Percentiles rank a stretch among this genome's conserved stretches.
Evolutionary conservation across 1,140 invertebrate genomes (phyloP).

Genomic region (Vollenhovia emeryi): DNA sequence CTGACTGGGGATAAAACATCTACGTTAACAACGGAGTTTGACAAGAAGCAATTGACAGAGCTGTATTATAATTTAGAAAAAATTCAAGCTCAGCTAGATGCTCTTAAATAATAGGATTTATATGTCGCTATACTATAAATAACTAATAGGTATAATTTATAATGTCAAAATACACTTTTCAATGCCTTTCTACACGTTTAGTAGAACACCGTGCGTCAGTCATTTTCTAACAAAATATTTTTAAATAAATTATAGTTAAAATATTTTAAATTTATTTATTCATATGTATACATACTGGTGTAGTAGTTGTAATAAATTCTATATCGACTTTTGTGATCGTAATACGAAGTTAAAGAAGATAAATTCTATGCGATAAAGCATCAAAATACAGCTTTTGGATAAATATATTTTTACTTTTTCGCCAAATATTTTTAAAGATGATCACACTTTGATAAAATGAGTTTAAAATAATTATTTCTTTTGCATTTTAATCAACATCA

Average conservation of each 20-base stretch:
- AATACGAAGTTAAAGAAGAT: not conserved
- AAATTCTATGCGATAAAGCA: not conserved
- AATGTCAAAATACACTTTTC: slow-evolving; percentile 53
- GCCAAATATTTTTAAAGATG: not conserved
- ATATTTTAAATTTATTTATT: slow-evolving; percentile 33
- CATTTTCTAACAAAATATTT: not conserved
- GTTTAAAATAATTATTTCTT: not conserved
- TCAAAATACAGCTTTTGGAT: not conserved
- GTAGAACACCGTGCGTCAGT: not conserved
- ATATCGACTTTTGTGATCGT: not conserved
- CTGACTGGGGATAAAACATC: slow-evolving; percentile 68
- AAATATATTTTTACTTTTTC: not conserved
- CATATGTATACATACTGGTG: not conserved
- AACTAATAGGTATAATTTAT: slow-evolving; percentile 1
- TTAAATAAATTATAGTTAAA: not conserved
- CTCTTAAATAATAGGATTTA: slow-evolving; percentile 75
- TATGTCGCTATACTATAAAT: not conserved
- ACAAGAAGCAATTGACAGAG: slow-evolving; percentile 76
- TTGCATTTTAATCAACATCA: not conserved
- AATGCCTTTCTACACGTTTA: slow-evolving; percentile 10
- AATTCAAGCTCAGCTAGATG: slow-evolving; percentile 80
- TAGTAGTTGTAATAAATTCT: too few species aligned
- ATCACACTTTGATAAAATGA: not conserved
- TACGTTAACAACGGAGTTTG: slow-evolving; percentile 79
- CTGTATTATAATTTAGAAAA: slow-evolving; percentile 79